Evolutionary conservation across 2,888 invertebrate genomes (phyloP), one percentile per base, ranked within the genome.

Genomic region (Trissoscelio sp.): DNA sequence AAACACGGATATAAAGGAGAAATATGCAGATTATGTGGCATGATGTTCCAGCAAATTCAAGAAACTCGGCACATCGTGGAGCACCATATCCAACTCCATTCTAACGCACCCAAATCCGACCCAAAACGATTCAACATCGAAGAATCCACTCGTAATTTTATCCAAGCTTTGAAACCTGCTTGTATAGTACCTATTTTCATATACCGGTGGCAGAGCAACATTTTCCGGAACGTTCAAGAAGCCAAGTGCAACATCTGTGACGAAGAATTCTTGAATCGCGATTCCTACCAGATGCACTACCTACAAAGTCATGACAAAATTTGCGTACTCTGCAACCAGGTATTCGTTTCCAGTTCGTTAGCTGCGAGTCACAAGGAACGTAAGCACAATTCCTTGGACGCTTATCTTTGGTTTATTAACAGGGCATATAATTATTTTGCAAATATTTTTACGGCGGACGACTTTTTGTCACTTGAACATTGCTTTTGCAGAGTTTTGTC

Each of bases 271-370:
- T 60, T 75, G 0, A 84, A 67, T 9, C 37, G 78, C 5, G 81
- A 82, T 6, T 72, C 84, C 0, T 86, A 84, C 42, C 83, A 85
- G 12, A 81, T 67, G 34, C 88, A 88, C 34, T 86, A 84, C 69
- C 58, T 86, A 0, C 62, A 83, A 48, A 60, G 66, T 2, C 88
- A 88, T 69, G 88, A 88, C 46, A 72, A 79, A 22, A 79, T 83
- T 6, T 88, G 88, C 39, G 74, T 85, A 0, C 79, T 88, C 0
- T 88, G 88, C 18, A 79, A 88, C 37, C 83, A 84, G 12, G 77
- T 74, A 4, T 88, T 86, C 48, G 58, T 82, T 0, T 82, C 66
- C 0, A 85, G 85, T 4, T 74, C 79, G 6, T 79, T 84, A 7
- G 87, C 87, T 4, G 83, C 81, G 0, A 70, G 70, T 22, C 88